Conservation (phyloP, 2,113 vertebrate genomes). For the Eptesicus fuscus region DNA sequence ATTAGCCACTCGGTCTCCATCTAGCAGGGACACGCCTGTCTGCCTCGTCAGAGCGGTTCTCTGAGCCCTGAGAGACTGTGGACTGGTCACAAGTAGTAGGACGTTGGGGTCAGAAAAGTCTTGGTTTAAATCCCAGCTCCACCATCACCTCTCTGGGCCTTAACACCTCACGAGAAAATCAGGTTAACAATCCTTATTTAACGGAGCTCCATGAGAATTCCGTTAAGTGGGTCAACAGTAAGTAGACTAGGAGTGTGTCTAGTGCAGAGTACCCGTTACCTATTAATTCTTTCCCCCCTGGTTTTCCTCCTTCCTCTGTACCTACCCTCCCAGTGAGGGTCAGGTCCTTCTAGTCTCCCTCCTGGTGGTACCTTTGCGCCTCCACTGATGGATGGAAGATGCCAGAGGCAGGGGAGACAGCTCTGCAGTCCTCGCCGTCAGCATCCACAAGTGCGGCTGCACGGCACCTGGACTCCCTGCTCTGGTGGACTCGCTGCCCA, state of each 20-base stretch:
- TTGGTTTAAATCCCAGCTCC: not conserved
- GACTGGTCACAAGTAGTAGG: not conserved
- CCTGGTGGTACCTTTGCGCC: not conserved
- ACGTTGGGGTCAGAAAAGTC: not conserved
- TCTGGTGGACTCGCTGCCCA: not conserved
- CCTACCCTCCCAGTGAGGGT: not conserved
- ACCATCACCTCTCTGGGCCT: not conserved
- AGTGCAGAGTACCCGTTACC: not conserved
- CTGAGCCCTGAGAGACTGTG: not conserved
- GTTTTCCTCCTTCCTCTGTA: not conserved
- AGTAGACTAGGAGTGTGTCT: not conserved
- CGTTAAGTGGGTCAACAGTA: slow-evolving; percentile 43
- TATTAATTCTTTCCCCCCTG: not conserved
- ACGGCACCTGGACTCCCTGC: not conserved
- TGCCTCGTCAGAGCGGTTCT: not conserved
- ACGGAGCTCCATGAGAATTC: slow-evolving; percentile 32
- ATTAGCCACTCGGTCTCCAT: not conserved
- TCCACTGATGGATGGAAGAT: not conserved
- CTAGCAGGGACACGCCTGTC: not conserved
- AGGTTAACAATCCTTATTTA: slow-evolving; percentile 39
- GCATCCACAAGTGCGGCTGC: not conserved
- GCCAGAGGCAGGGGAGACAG: not conserved
- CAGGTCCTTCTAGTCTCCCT: not conserved
- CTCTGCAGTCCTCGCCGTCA: not conserved
- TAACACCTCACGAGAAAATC: not conserved